Conservation (phyloP, 2,888 invertebrate species). For the Hemaris fuciformis region DNA sequence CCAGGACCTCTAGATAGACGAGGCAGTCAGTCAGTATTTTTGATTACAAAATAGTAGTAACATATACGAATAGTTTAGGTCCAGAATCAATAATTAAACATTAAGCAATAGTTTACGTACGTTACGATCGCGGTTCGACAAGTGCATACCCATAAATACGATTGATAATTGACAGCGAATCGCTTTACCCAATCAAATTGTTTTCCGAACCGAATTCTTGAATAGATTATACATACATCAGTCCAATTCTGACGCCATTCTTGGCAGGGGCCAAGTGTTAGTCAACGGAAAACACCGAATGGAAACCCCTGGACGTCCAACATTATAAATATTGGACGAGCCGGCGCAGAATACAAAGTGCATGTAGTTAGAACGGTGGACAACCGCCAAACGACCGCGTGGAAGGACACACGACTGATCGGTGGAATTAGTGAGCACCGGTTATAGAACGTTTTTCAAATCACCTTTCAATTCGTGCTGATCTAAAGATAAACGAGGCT, state of each 20-base stretch:
- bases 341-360: not conserved
- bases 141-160: not conserved
- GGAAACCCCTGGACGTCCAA: slow-evolving; percentile 4
- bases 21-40: too few relatives aligned
- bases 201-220: slow-evolving; percentile 1
- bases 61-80: too few relatives aligned
- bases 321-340: slow-evolving; percentile 2
- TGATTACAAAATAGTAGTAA: too few relatives aligned
- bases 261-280: slow-evolving; percentile 4
- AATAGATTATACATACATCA: not conserved
- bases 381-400: not conserved
- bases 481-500: not conserved
- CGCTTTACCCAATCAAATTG: not conserved
- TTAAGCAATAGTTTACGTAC: not conserved
- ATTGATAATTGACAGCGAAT: not conserved
- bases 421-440: not conserved
- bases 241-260: not conserved
- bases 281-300: slow-evolving; percentile 9
- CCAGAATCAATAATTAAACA: not conserved
- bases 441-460: not conserved
- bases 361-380: not conserved
- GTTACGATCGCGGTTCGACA: not conserved
- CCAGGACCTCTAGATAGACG: too few relatives aligned
- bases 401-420: not conserved
- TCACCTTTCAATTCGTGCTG: not conserved